Percentiles rank a stretch among this genome's conserved stretches.
Conservation (phyloP, 2,797 vertebrate species). For the Xenopus petersii region DNA sequence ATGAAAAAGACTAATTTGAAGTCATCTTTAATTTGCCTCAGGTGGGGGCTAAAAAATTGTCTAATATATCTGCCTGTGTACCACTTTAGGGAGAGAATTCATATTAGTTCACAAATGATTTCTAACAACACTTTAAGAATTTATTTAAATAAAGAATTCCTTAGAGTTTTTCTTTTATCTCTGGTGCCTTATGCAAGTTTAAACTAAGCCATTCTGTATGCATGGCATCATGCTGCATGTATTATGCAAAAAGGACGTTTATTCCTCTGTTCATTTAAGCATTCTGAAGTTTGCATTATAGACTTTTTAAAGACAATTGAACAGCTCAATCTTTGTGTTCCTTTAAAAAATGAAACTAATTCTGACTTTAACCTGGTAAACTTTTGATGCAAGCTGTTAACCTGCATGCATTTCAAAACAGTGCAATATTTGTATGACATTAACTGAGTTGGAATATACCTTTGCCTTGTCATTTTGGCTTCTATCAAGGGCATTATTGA, state of each 20-base stretch:
- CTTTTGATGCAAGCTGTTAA: conserved; percentile 58
- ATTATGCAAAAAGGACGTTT: conserved; percentile 27
- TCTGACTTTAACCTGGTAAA: conserved; percentile 62
- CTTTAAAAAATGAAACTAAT: conserved; percentile 49
- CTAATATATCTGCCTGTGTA: too few species aligned
- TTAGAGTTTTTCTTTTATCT: too few species aligned
- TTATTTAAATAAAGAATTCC: too few species aligned
- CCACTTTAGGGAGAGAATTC: too few species aligned
- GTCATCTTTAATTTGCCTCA: too few species aligned
- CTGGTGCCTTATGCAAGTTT: too few species aligned
- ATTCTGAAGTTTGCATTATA: conserved; percentile 53
- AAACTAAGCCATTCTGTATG: too few species aligned
- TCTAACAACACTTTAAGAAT: too few species aligned
- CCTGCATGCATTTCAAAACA: conserved; percentile 58
- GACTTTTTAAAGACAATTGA: conserved; percentile 59
- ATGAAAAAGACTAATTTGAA: too few species aligned
- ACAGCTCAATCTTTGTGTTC: conserved; percentile 56
- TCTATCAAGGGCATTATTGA: conserved; percentile 40
- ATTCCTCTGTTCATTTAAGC: conserved; percentile 57
- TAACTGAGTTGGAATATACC: conserved; percentile 13
- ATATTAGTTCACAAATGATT: too few species aligned
- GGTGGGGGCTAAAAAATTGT: too few species aligned
- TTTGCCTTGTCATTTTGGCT: conserved; percentile 3
- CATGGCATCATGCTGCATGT: background rate
- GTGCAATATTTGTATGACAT: conserved; percentile 42